These are phyloP conservation scores for Misgurnus mizolepis DNA, from an alignment of 2,113 vertebrate species.

Conservation along the genomic window DNA sequence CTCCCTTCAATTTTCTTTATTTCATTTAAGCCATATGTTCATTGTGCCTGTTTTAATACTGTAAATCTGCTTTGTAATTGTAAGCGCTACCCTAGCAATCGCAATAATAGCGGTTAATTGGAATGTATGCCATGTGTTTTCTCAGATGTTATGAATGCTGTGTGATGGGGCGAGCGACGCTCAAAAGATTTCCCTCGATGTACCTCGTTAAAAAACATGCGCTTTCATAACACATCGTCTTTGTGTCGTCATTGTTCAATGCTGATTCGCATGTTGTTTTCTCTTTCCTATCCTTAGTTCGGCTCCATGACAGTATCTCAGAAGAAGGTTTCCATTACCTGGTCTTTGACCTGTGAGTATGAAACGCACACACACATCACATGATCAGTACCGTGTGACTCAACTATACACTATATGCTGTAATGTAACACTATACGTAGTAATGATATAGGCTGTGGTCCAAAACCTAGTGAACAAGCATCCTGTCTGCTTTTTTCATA, in stretches of 20 bases:
- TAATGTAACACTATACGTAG: background rate
- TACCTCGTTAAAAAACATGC: conserved; percentile 16
- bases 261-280: background rate
- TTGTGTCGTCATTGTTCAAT: background rate
- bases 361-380: conserved; percentile 1
- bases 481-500: background rate
- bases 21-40: background rate
- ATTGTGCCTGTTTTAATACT: background rate
- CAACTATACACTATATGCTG: background rate
- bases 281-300: conserved; percentile 38
- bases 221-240: conserved; percentile 10
- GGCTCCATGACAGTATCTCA: conserved; percentile 54
- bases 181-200: background rate
- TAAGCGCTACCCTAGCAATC: background rate
- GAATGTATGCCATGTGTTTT: background rate
- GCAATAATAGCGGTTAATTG: conserved; percentile 1
- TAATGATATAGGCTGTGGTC: background rate
- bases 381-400: background rate
- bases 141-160: conserved; percentile 16
- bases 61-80: background rate
- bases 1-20: background rate
- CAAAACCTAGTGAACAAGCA: background rate
- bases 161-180: conserved; percentile 8
- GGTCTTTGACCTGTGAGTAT: conserved; percentile 55
- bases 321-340: conserved; percentile 55